Base-by-base conservation (phyloP, 2,888 invertebrate species). In the Alloscopus bannaensis region DNA sequence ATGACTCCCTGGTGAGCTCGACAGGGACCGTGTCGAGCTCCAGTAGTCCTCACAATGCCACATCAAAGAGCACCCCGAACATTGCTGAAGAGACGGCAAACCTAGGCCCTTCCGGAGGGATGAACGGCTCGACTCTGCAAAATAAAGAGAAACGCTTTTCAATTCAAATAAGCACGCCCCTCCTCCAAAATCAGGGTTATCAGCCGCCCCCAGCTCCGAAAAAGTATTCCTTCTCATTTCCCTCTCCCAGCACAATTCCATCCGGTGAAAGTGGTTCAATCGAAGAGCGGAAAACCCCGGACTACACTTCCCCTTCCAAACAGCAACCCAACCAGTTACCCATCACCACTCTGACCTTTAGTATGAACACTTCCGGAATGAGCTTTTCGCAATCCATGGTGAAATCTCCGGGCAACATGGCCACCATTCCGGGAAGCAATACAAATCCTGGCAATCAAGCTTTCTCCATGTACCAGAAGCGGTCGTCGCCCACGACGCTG, bases 261-360 rank as follows among this genome's bases (percentile, higher is more conserved):
- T 55, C 68, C 2, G 52, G 47, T 8, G 64, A 50, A 18, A 66
- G 55, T 18, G 24, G 20, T 36, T 4, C 13, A 28, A 59, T 20
- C 2, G 66, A 73, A n/a, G 71, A 80, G 57, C 16, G 76, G 4
- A 71, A 62, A 47, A 57, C 66, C 0, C 64, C 69, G 1, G 60
- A 66, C 1, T 76, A 81, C 20, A 68, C 45, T 3, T 76, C 76
- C 2, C 73, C 73, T 0, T 2, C 31, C 11, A 69, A 60, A 18
- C 65, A 71, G 22, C 70, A 71, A 47, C 59, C 76, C 11, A 64
- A 57, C 29, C 85, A 83, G 40, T 64, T 85, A 22, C 85, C 85
- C 1, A 83, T 85, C 3, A 86, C 86, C 0, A 86, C 86, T 2
- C 66, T 86, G 18, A 84, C 84, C 0, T 86, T 86, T 31, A 84